These are phyloP conservation scores for Metopia argyrocephala DNA, from an alignment of 2,888 invertebrate species.

Conservation along the genomic window DNA sequence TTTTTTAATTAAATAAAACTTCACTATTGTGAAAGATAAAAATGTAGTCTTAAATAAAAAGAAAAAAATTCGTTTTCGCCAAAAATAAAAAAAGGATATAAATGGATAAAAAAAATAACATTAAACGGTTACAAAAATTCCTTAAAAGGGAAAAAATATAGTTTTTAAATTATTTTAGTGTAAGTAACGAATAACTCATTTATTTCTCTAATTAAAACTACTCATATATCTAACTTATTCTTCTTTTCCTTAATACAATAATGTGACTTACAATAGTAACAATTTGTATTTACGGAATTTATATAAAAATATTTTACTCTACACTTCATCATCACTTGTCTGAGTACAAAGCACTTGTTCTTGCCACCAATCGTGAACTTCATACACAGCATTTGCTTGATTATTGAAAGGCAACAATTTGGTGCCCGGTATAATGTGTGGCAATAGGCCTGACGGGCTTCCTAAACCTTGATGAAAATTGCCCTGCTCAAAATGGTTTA, in stretches of 20 bases:
- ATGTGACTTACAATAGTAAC: constrained; percentile 14
- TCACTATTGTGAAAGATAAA: not conserved
- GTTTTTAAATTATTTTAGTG: too few species aligned
- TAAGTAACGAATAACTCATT: not conserved
- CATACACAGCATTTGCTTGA: constrained; percentile 81
- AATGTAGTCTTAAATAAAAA: not conserved
- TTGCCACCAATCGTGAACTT: constrained; percentile 92
- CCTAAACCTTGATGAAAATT: constrained; percentile 67
- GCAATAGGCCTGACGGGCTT: constrained; percentile 73
- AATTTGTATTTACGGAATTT: not conserved
- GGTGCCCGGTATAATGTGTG: constrained; percentile 70
- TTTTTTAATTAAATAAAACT: not conserved
- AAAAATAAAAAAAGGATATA: too few species aligned
- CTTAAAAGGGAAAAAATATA: too few species aligned
- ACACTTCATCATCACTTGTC: constrained; percentile 82
- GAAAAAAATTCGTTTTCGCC: not conserved
- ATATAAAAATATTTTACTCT: constrained; percentile 27
- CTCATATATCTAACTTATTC: not conserved
- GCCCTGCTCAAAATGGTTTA: constrained; percentile 67
- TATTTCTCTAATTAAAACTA: not conserved
- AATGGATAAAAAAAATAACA: too few species aligned
- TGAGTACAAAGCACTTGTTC: constrained; percentile 85
- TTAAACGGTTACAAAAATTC: too few species aligned
- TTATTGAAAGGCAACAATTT: constrained; percentile 75
- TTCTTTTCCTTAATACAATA: constrained; percentile 13